These are phyloP conservation scores for Thamnophis sirtalis DNA, from an alignment of 2,113 vertebrate genomes.

Conservation along the genomic window DNA sequence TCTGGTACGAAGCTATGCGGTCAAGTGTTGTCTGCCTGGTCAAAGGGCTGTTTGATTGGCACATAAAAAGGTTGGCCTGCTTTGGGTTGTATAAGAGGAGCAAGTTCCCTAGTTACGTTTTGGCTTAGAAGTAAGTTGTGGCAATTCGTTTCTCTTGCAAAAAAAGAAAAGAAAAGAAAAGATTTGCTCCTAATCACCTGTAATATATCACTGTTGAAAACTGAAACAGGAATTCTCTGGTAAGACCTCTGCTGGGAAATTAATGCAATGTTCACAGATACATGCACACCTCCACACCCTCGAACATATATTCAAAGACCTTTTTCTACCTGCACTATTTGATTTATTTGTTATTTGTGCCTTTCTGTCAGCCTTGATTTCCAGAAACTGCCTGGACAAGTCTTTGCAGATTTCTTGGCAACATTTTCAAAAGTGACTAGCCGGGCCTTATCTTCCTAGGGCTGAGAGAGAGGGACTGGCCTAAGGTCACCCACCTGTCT, in stretches of 20 bases:
- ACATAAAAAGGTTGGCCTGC: not conserved
- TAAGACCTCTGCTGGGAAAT: not conserved
- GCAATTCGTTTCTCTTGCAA: not conserved
- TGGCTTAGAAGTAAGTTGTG: not conserved
- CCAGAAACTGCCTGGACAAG: not conserved
- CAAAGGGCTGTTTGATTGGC: not conserved
- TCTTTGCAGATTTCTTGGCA: not conserved
- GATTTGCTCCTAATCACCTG: not conserved
- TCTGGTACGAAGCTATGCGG: not conserved
- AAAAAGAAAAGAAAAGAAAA: too few species aligned
- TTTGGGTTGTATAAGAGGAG: not conserved
- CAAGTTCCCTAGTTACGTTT: not conserved
- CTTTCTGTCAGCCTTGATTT: not conserved
- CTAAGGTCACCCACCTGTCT: not conserved
- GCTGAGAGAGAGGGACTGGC: not conserved
- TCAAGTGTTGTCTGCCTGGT: not conserved
- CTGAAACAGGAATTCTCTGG: not conserved
- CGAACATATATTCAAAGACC: not conserved
- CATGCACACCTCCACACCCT: accelerated
- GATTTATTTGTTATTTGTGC: not conserved
- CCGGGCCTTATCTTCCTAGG: not conserved
- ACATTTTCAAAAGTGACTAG: not conserved
- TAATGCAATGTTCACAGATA: not conserved
- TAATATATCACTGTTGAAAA: not conserved
- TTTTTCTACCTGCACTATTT: not conserved